Base-by-base conservation (phyloP, 1,140 invertebrate species). In the Neotoxoptera formosana region DNA sequence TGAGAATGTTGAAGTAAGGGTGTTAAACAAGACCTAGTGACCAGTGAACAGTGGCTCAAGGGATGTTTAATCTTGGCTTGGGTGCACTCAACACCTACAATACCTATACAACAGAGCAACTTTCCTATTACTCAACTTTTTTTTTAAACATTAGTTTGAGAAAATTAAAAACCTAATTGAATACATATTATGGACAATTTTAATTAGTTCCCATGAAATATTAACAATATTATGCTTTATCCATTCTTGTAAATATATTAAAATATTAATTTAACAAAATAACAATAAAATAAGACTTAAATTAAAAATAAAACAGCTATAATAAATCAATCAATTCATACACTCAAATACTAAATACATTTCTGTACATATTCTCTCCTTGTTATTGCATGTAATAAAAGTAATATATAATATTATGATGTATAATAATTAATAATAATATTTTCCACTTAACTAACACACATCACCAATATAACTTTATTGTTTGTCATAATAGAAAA, bases 221-320 rank as follows among this genome's bases (percentile, higher is more conserved):
- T 90, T n/a, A 90, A 90, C 56, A 90, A 45, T 90, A 67, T 90
- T 90, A 90, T 90, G 23, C 2, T 30, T 90, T 45, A 90, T 45
- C 20, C 25, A 20, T 60, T 90, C 11, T 21, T 67, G 53, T 67
- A 67, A 90, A 90, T 90, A 45, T 30, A 67, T 90, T 67, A 60
- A 90, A 90, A 90, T 90, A 90, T 90, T 30, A 88, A 88, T 88
- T 90, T 90, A 60, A 90, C 53, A 90, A 60, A 90, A 41, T 67
- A 90, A 90, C 89, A 90, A 90, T 90, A 90, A 60, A 90, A 67
- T 90, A 41, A 56, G 34, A 34, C 14, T 23, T 41, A 41, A 60
- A 41, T 90, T 45, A n/a, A 90, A 67, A 90, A 41, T 45, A 41
- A 60, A 41, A 67, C 53, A 90, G 41, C 89, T 90, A 90, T 67